Evolutionary conservation across 2,797 vertebrate species (phyloP).

Genomic region (Paratrypauchen microcephalus): DNA sequence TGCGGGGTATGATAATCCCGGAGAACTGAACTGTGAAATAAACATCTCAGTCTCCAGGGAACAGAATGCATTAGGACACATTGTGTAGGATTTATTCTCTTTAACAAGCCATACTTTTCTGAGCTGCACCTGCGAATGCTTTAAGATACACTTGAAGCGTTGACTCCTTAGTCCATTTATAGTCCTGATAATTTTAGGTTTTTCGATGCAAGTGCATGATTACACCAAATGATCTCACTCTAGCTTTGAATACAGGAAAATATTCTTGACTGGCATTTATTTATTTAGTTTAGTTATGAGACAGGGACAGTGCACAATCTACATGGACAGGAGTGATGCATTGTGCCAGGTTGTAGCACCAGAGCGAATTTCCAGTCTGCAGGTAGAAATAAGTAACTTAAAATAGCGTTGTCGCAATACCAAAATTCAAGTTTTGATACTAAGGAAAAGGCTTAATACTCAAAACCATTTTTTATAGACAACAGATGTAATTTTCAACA

Average conservation of each 20-base stretch:
- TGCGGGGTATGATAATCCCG: neutral
- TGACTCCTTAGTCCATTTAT: neutral
- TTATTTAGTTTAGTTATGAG: no score
- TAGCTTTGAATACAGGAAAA: neutral
- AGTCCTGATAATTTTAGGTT: neutral
- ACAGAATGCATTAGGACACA: neutral
- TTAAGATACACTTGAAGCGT: neutral
- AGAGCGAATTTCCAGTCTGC: neutral
- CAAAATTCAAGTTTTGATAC: no score
- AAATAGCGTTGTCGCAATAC: no score
- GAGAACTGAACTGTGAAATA: conserved; percentile 3
- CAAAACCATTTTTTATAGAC: no score
- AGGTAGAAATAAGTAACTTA: neutral
- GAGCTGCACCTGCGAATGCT: neutral
- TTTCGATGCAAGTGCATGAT: neutral
- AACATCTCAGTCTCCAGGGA: conserved; percentile 15
- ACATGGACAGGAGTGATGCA: no score
- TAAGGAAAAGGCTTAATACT: no score
- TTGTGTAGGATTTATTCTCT: conserved; percentile 1
- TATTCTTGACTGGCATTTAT: neutral
- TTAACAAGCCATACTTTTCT: neutral
- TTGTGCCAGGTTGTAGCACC: no score
- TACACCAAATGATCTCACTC: neutral
- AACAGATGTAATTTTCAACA: no score
- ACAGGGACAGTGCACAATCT: no score